These are phyloP conservation scores for Garrulus glandarius DNA, from an alignment of 2,797 vertebrate genomes.

Conservation along the genomic window DNA sequence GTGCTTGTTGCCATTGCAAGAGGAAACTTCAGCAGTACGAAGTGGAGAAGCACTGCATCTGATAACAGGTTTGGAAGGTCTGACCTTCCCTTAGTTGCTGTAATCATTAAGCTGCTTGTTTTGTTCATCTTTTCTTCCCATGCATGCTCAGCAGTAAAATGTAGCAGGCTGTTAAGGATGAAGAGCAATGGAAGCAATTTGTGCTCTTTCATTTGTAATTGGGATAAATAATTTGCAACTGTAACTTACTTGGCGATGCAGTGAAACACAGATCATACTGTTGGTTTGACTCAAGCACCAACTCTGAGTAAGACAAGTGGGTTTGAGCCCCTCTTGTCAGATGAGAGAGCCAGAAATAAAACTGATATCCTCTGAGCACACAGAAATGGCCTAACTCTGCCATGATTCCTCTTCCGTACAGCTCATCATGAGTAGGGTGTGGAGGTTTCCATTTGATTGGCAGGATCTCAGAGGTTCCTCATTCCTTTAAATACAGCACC, in stretches of 20 bases:
- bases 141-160: not conserved
- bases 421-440: not conserved
- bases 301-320: not conserved
- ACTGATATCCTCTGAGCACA: not conserved
- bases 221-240: not conserved
- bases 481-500: not conserved
- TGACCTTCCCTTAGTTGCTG: not conserved
- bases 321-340: not conserved
- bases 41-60: not conserved
- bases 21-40: not conserved
- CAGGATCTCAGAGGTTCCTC: not conserved
- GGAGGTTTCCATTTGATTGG: not conserved
- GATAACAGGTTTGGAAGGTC: not conserved
- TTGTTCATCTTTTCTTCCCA: not conserved
- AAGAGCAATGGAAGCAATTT: not conserved
- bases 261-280: not conserved
- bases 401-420: not conserved
- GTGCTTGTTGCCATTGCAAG: not conserved
- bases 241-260: not conserved
- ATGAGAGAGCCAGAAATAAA: not conserved
- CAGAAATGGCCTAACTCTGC: not conserved
- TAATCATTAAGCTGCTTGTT: not conserved
- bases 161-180: not conserved
- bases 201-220: not conserved
- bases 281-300: not conserved